Base-by-base conservation (phyloP, 2,888 invertebrate genomes). In the Melolontha melolontha region DNA sequence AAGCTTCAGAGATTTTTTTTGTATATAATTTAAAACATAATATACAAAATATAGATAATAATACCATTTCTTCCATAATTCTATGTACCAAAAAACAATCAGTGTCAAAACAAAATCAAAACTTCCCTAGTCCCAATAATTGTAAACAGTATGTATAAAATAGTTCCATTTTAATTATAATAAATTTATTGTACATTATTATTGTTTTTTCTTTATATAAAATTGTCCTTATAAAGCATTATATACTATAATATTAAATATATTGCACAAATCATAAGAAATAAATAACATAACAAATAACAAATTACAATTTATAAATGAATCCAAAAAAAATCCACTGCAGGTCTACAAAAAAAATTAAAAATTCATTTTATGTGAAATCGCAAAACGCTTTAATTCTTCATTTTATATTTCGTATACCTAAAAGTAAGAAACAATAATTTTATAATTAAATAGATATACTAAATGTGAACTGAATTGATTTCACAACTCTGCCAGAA, bases 11-110 rank as follows among this genome's bases (percentile, higher is more conserved):
- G 42, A 52, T 51, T 27, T 49, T 63, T 66, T 63, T 63, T 55
- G 63, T 67, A 64, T 42, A 67, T 70, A 67, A 57, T 70, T 70
- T 63, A 34, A 47, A 64, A 64, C 64, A 52, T 55, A 63, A 51
- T 55, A 62, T 29, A 67, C 41, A 64, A 67, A 72, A 65, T 69
- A 66, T 68, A 71, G 68, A 65, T 62, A 63, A 67, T 70, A 71
- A 65, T 71, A 69, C 49, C 69, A 71, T 71, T 67, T 70, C 71
- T 73, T 74, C 73, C 73, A 70, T 72, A 74, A 71, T 68, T 79
- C 76, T 77, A 75, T 79, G 79, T 79, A 79, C 76, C 76, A 78
- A 76, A 22, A 76, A 74, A 75, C 78, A 79, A 79, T 79, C 77
- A 79, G 74, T 77, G 75, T 78, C 74, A 75, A 70, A 47, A 77